Evolutionary conservation across 2,113 vertebrate genomes (phyloP).

Genomic region (Mus musculus): GRCm39 chr2:61912001-61912500

Average conservation of each 20-base stretch:
- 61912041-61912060: background rate
- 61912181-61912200: background rate
- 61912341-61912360: no score
- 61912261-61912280: constrained; percentile 5
- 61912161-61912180: background rate
- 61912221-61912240: constrained; percentile 6
- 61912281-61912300: background rate
- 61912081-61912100: constrained; percentile 24
- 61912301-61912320: no score
- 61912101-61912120: constrained; percentile 37
- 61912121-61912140: constrained; percentile 31
- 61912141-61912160: constrained; percentile 15
- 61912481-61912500: no score
- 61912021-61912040: background rate
- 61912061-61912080: constrained; percentile 48
- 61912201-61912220: constrained; percentile 38
- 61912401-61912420: no score
- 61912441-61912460: no score
- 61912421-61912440: no score
- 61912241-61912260: background rate
- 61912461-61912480: no score
- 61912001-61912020: background rate
- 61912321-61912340: no score
- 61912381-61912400: no score
- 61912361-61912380: no score